Evolutionary conservation across 2,888 invertebrate species (phyloP).

Genomic region (Xestia rhomboidea): DNA sequence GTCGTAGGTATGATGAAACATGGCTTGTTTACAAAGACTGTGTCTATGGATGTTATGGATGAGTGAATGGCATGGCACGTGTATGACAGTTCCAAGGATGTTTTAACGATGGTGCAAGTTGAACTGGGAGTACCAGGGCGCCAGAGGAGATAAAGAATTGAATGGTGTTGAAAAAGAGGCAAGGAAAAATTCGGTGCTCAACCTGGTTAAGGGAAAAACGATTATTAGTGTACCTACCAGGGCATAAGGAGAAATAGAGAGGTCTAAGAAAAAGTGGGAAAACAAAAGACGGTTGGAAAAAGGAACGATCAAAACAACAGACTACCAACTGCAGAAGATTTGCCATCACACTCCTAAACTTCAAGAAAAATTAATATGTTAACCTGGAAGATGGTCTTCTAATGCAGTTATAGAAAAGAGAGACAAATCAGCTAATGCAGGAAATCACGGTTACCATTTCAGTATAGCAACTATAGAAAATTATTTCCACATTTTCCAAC

Average conservation of each 20-base stretch:
- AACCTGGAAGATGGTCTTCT: no score
- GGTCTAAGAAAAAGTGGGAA: neutral
- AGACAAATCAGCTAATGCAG: neutral
- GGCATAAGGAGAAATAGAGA: neutral
- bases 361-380: neutral
- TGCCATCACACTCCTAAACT: neutral
- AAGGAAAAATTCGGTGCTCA: no score
- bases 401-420: no score
- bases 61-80: conserved; percentile 25
- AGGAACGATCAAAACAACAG: neutral
- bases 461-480: conserved; percentile 10
- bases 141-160: neutral
- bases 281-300: neutral
- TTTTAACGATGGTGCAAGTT: neutral
- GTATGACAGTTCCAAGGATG: conserved; percentile 2
- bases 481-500: neutral
- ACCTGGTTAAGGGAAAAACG: neutral
- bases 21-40: conserved; percentile 41
- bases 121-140: neutral
- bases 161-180: neutral
- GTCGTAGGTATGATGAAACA: conserved; percentile 41
- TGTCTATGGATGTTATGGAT: conserved; percentile 17
- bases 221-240: neutral
- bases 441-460: neutral
- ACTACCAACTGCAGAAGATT: neutral